phyloP scores from a whole-genome alignment of 2,113 vertebrate species.

The Bujurquina vittata region DNA sequence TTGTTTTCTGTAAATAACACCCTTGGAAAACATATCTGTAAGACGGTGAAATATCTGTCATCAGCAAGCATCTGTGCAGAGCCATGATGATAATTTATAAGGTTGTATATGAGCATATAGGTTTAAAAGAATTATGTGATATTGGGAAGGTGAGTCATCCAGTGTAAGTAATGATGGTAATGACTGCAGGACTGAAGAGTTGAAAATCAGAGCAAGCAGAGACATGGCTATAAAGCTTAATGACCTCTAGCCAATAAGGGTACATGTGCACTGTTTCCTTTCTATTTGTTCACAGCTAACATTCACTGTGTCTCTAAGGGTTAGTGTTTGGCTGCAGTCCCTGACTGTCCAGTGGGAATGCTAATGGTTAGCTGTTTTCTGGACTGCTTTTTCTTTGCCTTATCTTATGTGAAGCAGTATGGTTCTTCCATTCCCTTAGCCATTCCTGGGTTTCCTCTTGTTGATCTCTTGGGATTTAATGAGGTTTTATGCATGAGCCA shows the following conservation, averaged over 20 bases:
- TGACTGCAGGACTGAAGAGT: background rate
- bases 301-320: background rate
- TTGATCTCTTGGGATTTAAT: slow-evolving; percentile 35
- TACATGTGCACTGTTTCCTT: background rate
- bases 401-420: slow-evolving; percentile 9
- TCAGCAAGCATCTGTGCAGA: background rate
- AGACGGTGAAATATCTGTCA: background rate
- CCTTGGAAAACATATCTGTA: background rate
- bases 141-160: background rate
- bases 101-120: background rate
- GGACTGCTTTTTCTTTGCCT: slow-evolving; percentile 13
- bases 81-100: slow-evolving; percentile 4
- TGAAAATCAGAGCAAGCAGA: background rate
- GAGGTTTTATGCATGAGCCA: slow-evolving; percentile 34
- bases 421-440: background rate
- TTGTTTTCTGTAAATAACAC: background rate
- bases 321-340: background rate
- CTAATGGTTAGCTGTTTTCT: background rate
- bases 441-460: slow-evolving; percentile 3
- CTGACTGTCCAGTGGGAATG: slow-evolving; percentile 2
- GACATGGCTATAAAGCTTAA: slow-evolving; percentile 13
- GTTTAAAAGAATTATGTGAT: background rate
- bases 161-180: background rate
- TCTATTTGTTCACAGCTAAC: slow-evolving; percentile 10
- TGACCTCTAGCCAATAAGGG: background rate